Evolutionary conservation across 2,113 vertebrate genomes (phyloP), one percentile per base, ranked within the genome.

Genomic region (Hepsetus odoe): DNA sequence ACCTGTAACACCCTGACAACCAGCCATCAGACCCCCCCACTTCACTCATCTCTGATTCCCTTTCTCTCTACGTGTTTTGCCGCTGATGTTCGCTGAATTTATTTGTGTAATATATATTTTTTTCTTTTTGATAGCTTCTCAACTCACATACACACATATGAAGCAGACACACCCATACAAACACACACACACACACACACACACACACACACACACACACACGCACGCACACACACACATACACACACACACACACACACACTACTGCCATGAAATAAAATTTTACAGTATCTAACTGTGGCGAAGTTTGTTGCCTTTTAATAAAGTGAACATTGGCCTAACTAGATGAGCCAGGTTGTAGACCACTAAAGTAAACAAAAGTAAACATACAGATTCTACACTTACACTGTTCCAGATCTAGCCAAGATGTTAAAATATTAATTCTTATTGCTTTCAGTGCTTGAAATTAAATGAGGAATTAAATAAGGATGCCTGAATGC

Each of bases 1-100:
- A 96, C 89, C 96, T 98, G 96, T 99, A 96, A 96, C n/a, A n/a
- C 90, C 79, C 84, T 81, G 68, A 72, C 82, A 83, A 85, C 81
- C 67, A 81, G 61, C 82, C 59, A 70, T 76, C 74, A 68, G 84
- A 83, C 88, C 87, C 86, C 81, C 11, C 62, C 86, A 87, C 85
- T 88, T 83, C 83, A 64, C 74, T 79, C 80, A 71, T 80, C 56
- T 22, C 84, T 76, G 74, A 84, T 77, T 90, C 86, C 78, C 88
- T 89, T 86, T 90, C 87, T 87, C 89, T 86, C 86, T 84, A 83
- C 85, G 84, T 82, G 85, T 89, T 75, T 81, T 88, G 86, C 84
- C 58, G 81, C 90, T 86, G 81, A 87, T 86, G 82, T 87, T 53
- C 84, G 6, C 87, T 84, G 82, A 32, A 78, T 88, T 88, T 79